Percentiles rank a stretch among this genome's conserved stretches.
These are phyloP conservation scores for Pristionchus japonicus DNA, from an alignment of 2,888 invertebrate genomes.

Conservation along the genomic window DNA sequence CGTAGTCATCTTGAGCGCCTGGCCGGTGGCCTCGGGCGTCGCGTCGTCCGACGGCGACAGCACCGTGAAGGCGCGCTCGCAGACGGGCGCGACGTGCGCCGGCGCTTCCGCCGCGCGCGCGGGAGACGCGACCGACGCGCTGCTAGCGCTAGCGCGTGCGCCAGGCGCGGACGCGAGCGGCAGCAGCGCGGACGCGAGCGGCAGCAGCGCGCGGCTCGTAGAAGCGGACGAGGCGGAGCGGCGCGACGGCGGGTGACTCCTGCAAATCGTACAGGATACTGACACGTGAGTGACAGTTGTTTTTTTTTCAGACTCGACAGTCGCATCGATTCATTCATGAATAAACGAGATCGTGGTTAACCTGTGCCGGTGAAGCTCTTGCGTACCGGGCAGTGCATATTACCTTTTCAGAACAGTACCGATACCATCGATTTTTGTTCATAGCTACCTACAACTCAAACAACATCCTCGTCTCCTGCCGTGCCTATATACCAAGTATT, in stretches of 20 bases:
- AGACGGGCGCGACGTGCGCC: background rate
- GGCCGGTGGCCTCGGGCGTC: background rate
- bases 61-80: conserved; percentile 6
- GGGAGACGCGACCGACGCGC: background rate
- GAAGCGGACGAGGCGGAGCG: background rate
- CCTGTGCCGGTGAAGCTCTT: no score
- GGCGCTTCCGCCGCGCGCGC: background rate
- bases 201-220: background rate
- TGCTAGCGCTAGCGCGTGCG: background rate
- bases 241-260: conserved; percentile 7
- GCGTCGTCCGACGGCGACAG: background rate
- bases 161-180: background rate
- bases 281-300: no score
- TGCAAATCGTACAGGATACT: no score
- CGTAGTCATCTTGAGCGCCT: background rate
- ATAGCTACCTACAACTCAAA: no score
- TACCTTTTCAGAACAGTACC: no score
- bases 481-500: no score
- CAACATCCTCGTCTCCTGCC: no score
- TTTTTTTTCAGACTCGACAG: no score
- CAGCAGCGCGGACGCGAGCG: background rate
- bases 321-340: background rate
- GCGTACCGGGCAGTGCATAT: no score
- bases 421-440: no score
- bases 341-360: no score